Percentiles rank a stretch among this genome's conserved stretches.
phyloP scores from a whole-genome alignment of 2,797 vertebrate genomes.

The Trichosurus vulpecula region DNA sequence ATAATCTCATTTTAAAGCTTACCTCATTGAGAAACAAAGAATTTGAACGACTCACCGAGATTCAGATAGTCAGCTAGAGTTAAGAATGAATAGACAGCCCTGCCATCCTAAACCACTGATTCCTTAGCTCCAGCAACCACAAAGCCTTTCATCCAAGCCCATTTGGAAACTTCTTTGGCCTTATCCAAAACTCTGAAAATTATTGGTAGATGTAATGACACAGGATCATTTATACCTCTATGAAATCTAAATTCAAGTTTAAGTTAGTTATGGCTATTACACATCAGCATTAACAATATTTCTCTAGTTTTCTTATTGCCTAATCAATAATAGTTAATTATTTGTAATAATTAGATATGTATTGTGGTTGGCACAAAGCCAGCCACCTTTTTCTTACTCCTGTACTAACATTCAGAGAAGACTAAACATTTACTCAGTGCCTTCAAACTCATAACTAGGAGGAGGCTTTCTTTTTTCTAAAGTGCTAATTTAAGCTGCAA shows the following conservation, averaged over 20 bases:
- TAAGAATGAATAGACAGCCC: slow-evolving; percentile 36
- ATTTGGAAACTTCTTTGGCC: slow-evolving; percentile 49
- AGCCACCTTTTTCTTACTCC: slow-evolving; percentile 54
- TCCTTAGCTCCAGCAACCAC: slow-evolving; percentile 4
- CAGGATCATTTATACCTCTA: slow-evolving; percentile 55
- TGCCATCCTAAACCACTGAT: not conserved
- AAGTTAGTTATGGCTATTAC: slow-evolving; percentile 56
- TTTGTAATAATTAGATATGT: slow-evolving; percentile 31
- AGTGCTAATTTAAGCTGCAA: slow-evolving; percentile 46
- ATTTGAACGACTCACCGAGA: slow-evolving; percentile 46
- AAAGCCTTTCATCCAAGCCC: slow-evolving; percentile 39
- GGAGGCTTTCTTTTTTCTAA: not conserved
- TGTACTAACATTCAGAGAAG: slow-evolving; percentile 48
- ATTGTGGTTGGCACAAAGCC: slow-evolving; percentile 60
- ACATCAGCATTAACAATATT: slow-evolving; percentile 14
- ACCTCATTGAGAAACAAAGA: slow-evolving; percentile 44
- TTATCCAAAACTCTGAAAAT: slow-evolving; percentile 67
- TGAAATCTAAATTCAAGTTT: slow-evolving; percentile 55
- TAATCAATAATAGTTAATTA: slow-evolving; percentile 41
- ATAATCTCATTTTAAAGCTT: slow-evolving; percentile 37
- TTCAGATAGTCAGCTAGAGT: slow-evolving; percentile 12
- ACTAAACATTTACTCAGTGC: slow-evolving; percentile 53
- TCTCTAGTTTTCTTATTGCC: slow-evolving; percentile 43
- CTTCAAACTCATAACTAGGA: slow-evolving; percentile 29
- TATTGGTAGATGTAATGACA: slow-evolving; percentile 54